Evolutionary conservation across 2,797 vertebrate genomes (phyloP).

Genomic region (Brachyrhaphis roseni): DNA sequence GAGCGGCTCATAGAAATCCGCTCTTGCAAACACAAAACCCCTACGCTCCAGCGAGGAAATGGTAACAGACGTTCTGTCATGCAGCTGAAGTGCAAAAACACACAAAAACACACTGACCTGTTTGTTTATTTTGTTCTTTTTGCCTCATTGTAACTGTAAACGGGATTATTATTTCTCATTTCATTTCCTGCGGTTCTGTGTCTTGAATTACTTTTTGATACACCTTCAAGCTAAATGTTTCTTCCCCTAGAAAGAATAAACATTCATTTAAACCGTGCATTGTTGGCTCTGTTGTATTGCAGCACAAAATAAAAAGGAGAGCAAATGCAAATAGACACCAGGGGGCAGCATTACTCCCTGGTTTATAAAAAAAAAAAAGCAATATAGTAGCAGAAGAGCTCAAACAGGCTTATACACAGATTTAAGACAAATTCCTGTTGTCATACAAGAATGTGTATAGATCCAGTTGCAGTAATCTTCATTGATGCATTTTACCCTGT

Average conservation of each 20-base stretch:
- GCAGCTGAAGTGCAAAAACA: slow-evolving; percentile 36
- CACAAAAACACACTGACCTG: slow-evolving; percentile 12
- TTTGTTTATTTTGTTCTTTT: slow-evolving; percentile 45
- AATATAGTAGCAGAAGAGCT: neutral
- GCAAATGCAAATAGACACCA: slow-evolving; percentile 37
- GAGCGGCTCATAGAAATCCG: slow-evolving; percentile 23
- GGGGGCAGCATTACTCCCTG: slow-evolving; percentile 59
- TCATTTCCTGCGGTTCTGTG: slow-evolving; percentile 17
- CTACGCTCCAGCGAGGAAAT: slow-evolving; percentile 53
- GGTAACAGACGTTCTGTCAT: slow-evolving; percentile 35
- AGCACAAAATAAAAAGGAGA: neutral
- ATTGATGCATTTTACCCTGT: neutral
- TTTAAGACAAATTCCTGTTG: neutral
- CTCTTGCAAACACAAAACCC: slow-evolving; percentile 8
- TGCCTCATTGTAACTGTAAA: slow-evolving; percentile 28
- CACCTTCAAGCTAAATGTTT: slow-evolving; percentile 47
- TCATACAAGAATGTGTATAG: neutral
- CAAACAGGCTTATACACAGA: neutral
- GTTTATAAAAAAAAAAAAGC: neutral
- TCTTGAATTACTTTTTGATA: slow-evolving; percentile 72
- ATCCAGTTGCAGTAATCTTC: neutral
- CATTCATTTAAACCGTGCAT: slow-evolving; percentile 46
- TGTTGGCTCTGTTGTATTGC: slow-evolving; percentile 29
- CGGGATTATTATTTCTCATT: slow-evolving; percentile 13
- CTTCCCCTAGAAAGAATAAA: slow-evolving; percentile 75